Evolutionary conservation across 2,888 invertebrate genomes (phyloP).

Genomic region (Lochmaea capreae): DNA sequence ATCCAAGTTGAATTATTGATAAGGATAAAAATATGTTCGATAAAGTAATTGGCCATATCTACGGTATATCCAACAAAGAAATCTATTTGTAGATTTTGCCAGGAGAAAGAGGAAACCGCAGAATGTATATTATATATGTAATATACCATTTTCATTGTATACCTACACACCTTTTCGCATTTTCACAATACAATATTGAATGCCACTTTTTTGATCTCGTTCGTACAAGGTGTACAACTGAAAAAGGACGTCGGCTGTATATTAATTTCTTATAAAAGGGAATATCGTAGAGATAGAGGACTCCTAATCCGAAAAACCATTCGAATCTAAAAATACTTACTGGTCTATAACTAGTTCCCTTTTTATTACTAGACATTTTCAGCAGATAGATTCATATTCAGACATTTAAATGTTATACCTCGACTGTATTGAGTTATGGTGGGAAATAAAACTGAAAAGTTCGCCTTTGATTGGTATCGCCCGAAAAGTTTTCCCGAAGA

Average conservation of each 20-base stretch:
- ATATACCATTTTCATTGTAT: no score
- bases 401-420: conserved; percentile 56
- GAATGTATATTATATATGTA: no score
- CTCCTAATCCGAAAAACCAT: neutral
- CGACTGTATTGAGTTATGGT: conserved; percentile 56
- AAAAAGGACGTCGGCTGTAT: no score
- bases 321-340: neutral
- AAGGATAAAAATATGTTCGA: neutral
- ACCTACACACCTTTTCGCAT: no score
- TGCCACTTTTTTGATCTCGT: no score
- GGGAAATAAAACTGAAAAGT: conserved; percentile 59
- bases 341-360: conserved; percentile 52
- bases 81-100: conserved; percentile 5
- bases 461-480: conserved; percentile 60
- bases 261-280: no score
- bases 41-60: neutral
- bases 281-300: no score
- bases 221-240: no score
- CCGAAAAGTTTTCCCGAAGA: conserved; percentile 54
- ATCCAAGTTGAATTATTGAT: neutral
- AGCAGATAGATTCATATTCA: conserved; percentile 56
- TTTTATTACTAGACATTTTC: conserved; percentile 58
- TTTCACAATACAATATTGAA: no score
- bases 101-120: neutral
- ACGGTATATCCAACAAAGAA: conserved; percentile 1